A percentile compares a stretch with the other conserved stretches of the same genome.
Conservation (phyloP, 2,888 invertebrate species). For the Drosophila antonietae region DNA sequence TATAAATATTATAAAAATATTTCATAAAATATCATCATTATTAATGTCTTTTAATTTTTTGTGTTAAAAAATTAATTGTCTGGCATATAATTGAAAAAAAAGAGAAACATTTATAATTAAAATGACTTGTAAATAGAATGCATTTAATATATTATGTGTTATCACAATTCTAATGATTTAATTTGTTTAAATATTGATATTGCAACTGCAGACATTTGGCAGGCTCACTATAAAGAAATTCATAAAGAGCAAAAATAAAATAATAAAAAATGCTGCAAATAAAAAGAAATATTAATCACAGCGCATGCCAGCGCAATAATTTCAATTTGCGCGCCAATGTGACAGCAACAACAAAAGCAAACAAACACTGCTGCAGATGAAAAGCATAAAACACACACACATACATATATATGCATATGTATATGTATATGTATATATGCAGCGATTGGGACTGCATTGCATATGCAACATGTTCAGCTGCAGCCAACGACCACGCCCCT, state of each 20-base stretch:
- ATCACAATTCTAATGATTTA: slow-evolving; percentile 29
- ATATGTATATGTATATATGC: background rate
- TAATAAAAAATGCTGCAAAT: slow-evolving; percentile 22
- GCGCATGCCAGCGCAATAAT: slow-evolving; percentile 68
- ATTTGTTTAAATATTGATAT: slow-evolving; percentile 14
- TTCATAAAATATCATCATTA: background rate
- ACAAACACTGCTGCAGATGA: slow-evolving; percentile 58
- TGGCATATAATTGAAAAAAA: background rate
- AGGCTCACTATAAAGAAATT: slow-evolving; percentile 13
- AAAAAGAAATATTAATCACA: slow-evolving; percentile 70
- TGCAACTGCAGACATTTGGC: slow-evolving; percentile 2
- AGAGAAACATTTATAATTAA: background rate
- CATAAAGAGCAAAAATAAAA: slow-evolving; percentile 9
- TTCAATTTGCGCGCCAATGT: slow-evolving; percentile 76
- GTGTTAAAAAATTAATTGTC: background rate
- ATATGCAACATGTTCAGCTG: slow-evolving; percentile 75
- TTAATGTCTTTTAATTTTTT: background rate
- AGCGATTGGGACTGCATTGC: slow-evolving; percentile 46
- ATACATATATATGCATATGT: background rate
- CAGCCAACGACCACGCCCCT: slow-evolving; percentile 50
- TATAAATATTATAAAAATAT: background rate
- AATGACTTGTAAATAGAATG: background rate
- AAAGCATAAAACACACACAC: slow-evolving; percentile 48
- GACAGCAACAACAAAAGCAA: slow-evolving; percentile 63
- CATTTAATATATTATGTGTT: background rate